These are phyloP conservation scores for Clupea harengus DNA, from an alignment of 2,113 vertebrate species.

Conservation along the genomic window DNA sequence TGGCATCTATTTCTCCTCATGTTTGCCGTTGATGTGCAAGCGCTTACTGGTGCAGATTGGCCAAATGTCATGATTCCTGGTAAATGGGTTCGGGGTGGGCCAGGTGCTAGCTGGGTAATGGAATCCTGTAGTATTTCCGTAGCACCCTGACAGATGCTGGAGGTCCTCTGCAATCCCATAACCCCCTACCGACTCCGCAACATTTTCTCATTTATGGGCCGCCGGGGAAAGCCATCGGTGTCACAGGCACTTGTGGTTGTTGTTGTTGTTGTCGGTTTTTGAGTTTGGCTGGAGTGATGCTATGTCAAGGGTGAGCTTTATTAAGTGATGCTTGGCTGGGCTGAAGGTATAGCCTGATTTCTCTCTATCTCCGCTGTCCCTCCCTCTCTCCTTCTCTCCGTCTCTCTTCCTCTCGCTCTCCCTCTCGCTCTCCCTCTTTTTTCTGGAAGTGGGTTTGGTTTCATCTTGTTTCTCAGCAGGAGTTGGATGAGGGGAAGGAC, in stretches of 20 bases:
- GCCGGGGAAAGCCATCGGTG: constrained; percentile 58
- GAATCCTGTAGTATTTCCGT: constrained; percentile 71
- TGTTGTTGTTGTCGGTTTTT: constrained; percentile 55
- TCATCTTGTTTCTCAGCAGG: constrained; percentile 71
- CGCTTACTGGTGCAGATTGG: constrained; percentile 67
- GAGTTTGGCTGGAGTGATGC: constrained; percentile 56
- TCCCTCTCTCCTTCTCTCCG: neutral
- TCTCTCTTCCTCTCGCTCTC: neutral
- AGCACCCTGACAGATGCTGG: constrained; percentile 65
- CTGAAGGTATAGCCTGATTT: constrained; percentile 26
- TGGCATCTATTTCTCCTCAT: constrained; percentile 63
- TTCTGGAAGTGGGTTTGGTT: constrained; percentile 62
- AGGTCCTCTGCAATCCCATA: constrained; percentile 67
- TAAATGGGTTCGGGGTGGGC: constrained; percentile 70
- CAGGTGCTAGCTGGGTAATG: constrained; percentile 70
- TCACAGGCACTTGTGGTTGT: constrained; percentile 51
- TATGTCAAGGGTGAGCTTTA: constrained; percentile 40
- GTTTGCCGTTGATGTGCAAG: constrained; percentile 63
- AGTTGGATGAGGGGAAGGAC: constrained; percentile 47
- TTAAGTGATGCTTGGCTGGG: constrained; percentile 54
- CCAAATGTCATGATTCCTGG: constrained; percentile 70
- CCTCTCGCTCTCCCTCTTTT: neutral
- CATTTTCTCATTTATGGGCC: constrained; percentile 72
- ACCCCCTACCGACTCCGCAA: constrained; percentile 67
- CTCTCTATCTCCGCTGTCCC: constrained; percentile 10